phyloP scores from a whole-genome alignment of 2,797 vertebrate species.

The Cossypha niveicapilla region DNA sequence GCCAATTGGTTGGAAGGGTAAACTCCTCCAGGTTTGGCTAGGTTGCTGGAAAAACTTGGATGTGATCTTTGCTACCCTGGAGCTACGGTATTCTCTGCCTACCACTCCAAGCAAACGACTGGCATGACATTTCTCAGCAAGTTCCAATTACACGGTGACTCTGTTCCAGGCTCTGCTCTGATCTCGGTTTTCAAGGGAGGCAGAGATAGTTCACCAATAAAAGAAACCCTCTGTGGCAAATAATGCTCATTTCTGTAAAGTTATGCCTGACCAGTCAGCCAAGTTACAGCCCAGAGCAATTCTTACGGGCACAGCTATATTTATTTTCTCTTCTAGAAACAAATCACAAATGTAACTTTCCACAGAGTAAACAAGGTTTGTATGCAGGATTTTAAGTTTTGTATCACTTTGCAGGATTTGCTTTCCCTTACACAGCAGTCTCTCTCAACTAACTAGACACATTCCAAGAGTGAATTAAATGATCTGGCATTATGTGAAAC shows the following conservation, averaged over 20 bases:
- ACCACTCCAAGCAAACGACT: background rate
- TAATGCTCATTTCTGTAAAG: background rate
- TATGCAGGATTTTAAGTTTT: background rate
- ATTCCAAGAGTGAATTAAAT: background rate
- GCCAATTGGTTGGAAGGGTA: background rate
- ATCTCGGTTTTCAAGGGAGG: background rate
- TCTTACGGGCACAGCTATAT: background rate
- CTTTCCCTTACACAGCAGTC: background rate
- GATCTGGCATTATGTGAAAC: accelerated
- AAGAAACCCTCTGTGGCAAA: background rate
- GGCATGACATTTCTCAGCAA: constrained; percentile 19
- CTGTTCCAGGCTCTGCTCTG: constrained; percentile 12
- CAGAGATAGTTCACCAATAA: background rate
- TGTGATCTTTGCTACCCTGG: constrained; percentile 21
- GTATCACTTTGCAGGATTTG: background rate
- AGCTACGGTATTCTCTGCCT: background rate
- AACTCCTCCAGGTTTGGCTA: constrained; percentile 42
- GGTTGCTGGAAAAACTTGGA: constrained; percentile 33
- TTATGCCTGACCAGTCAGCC: background rate
- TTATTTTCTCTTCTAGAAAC: background rate
- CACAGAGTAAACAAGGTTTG: background rate
- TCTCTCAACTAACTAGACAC: background rate
- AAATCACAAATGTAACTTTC: background rate
- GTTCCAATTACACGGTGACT: background rate
- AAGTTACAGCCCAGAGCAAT: background rate